Conservation (phyloP, 2,113 vertebrate genomes). For the Callorhinus ursinus region DNA sequence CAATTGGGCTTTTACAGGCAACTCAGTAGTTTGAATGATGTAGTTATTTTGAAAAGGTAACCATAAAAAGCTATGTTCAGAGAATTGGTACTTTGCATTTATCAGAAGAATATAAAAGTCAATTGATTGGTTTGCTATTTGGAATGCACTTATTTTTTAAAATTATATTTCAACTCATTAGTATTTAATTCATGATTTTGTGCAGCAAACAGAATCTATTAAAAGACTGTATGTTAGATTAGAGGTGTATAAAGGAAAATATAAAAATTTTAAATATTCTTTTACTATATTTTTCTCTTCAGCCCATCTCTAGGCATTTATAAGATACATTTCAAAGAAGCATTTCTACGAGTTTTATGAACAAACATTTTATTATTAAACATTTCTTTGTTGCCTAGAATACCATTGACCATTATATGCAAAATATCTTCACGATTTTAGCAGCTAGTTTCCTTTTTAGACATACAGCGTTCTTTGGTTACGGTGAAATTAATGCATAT, state of each 20-base stretch:
- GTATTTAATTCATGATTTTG: slow-evolving; percentile 51
- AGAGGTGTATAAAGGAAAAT: slow-evolving; percentile 6
- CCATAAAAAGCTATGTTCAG: slow-evolving; percentile 67
- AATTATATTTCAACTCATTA: slow-evolving; percentile 42
- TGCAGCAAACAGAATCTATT: not conserved
- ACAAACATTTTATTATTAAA: slow-evolving; percentile 35
- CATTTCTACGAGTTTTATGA: not conserved
- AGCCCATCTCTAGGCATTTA: not conserved
- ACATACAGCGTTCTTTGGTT: not conserved
- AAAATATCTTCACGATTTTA: slow-evolving; percentile 26
- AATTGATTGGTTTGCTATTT: slow-evolving; percentile 57
- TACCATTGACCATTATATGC: not conserved
- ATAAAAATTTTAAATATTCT: not conserved
- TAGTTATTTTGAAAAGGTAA: slow-evolving; percentile 68
- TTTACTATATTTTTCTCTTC: slow-evolving; percentile 12
- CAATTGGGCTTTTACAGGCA: slow-evolving; percentile 68
- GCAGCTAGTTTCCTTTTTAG: not conserved
- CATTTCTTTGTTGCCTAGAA: not conserved
- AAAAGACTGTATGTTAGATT: slow-evolving; percentile 19
- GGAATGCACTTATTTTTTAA: slow-evolving; percentile 45
- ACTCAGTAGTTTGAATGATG: slow-evolving; percentile 57
- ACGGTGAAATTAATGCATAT: slow-evolving; percentile 5
- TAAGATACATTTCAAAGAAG: not conserved
- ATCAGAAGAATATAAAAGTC: slow-evolving; percentile 40
- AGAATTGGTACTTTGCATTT: slow-evolving; percentile 47